These are phyloP conservation scores for Uria aalge DNA, from an alignment of 2,113 vertebrate species.

Conservation along the genomic window DNA sequence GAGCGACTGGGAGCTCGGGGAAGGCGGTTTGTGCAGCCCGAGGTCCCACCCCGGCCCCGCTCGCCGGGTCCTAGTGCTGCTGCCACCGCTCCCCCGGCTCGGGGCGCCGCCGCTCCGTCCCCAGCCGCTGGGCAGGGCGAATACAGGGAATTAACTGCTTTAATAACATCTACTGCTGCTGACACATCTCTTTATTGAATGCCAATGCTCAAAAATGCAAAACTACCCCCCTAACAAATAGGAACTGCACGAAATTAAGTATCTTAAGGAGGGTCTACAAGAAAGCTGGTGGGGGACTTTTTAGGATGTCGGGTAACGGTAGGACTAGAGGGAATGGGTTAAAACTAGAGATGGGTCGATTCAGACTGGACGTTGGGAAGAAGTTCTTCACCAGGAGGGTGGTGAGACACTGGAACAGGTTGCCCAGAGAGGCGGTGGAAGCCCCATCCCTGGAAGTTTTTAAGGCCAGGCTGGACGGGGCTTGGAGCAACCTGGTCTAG, in stretches of 20 bases:
- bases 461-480: too few relatives aligned
- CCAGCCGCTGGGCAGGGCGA: not conserved
- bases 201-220: not conserved
- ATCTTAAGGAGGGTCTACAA: too few relatives aligned
- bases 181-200: not conserved
- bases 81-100: fast-evolving
- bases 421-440: too few relatives aligned
- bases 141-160: not conserved
- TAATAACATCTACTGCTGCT: not conserved
- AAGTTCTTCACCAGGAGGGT: too few relatives aligned
- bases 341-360: too few relatives aligned
- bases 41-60: not conserved
- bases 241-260: not conserved
- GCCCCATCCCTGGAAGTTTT: too few relatives aligned
- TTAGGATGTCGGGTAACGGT: too few relatives aligned
- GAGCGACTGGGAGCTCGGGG: not conserved
- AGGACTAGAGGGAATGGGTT: too few relatives aligned
- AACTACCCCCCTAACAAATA: fast-evolving
- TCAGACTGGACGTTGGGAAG: too few relatives aligned
- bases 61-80: not conserved
- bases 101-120: not conserved
- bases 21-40: not conserved
- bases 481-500: too few relatives aligned
- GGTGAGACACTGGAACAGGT: too few relatives aligned
- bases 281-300: too few relatives aligned